These are phyloP conservation scores for Cataglyphis livida DNA, from an alignment of 2,888 invertebrate genomes.

Conservation along the genomic window DNA sequence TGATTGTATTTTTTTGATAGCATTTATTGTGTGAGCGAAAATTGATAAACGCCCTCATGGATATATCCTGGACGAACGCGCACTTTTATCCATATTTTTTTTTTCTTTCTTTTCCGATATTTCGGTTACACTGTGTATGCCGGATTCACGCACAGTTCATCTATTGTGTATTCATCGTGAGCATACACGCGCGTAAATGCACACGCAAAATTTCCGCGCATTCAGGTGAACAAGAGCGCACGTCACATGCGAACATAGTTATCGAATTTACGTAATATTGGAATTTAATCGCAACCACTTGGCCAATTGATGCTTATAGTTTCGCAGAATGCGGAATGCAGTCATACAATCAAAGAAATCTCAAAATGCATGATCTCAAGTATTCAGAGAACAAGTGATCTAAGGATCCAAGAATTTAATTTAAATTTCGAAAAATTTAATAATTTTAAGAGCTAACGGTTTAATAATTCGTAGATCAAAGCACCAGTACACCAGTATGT, in stretches of 20 bases:
- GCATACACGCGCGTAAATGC: conserved; percentile 53
- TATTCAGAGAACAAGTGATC: background rate
- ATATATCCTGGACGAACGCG: background rate
- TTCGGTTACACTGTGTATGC: conserved; percentile 29
- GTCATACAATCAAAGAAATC: background rate
- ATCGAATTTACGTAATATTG: background rate
- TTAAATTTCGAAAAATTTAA: background rate
- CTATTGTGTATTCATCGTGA: conserved; percentile 26
- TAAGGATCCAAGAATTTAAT: background rate
- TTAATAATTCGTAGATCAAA: background rate
- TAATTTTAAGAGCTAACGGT: background rate
- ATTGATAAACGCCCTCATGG: background rate
- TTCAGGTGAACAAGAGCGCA: conserved; percentile 52
- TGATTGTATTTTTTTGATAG: background rate
- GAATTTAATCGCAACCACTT: conserved; percentile 1
- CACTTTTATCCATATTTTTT: background rate
- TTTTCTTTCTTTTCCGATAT: background rate
- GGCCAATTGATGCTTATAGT: background rate
- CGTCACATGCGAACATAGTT: background rate
- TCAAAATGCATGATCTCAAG: background rate
- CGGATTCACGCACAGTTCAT: conserved; percentile 51
- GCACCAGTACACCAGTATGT: background rate
- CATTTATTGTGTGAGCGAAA: background rate
- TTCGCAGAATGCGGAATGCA: background rate
- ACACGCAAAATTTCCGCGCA: conserved; percentile 65